Base-by-base conservation (phyloP, 2,888 invertebrate genomes). In the Caenorhabditis japonica region DNA sequence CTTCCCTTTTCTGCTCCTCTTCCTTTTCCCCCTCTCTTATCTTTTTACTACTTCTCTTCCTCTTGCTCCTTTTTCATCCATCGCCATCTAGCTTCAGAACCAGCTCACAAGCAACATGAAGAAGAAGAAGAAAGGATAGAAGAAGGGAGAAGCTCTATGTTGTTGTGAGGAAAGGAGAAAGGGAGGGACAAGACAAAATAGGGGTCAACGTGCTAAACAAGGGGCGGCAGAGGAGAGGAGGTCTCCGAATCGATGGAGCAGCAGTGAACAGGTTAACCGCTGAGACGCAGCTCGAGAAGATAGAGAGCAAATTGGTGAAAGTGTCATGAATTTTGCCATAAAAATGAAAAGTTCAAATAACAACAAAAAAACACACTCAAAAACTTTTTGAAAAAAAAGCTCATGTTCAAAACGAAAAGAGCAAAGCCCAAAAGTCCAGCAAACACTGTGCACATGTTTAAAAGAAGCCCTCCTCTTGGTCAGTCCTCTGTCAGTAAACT, bases 181-280 rank as follows among this genome's bases (percentile, higher is more conserved):
- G 25, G 15, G 17, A 39, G 17, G 46, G 39, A 64, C 58, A 59
- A 59, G 58, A 59, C 44, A 59, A 52, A 61, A 61, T 55, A 58
- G 72, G 72, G 72, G 72, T 72, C 72, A 72, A 72, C 72, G 72
- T 72, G 72, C 64, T 64, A 64, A 72, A 72, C 72, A 72, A 64
- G 72, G 71, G 60, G 51, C 19, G 51, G 47, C n/a, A 15, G 38
- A 43, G 60, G 41, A 52, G 27, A 53, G 47, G 58, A 53, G 53
- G 60, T 59, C 55, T 64, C 41, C 52, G 59, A 66, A 73, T 64
- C 64, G 64, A 66, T 66, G 64, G 39, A 56, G 47, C 13, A 41
- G 13, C 12, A 41, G 38, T 60, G 39, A 55, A 17, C 49, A 49
- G 55, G 60, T 60, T 46, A 60, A 69, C 46, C 41, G 53, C 53